Evolutionary conservation across 2,888 invertebrate species (phyloP).

Genomic region (Epinotia nisella): DNA sequence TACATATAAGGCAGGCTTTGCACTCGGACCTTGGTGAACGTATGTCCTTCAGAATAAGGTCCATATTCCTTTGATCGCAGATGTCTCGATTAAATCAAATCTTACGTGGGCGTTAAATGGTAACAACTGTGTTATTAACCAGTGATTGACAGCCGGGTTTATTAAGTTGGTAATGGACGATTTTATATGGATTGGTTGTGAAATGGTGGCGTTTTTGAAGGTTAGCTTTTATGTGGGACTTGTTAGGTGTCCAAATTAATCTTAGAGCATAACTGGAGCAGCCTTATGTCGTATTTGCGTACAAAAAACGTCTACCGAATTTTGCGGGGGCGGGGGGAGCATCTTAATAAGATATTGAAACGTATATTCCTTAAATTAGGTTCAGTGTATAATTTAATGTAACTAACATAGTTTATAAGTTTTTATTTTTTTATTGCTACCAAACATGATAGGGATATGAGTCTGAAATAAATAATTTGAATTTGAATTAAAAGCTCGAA

Average conservation of each 20-base stretch:
- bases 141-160: conserved; percentile 42
- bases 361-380: too few relatives aligned
- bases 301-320: too few relatives aligned
- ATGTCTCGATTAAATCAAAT: conserved; percentile 23
- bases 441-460: too few relatives aligned
- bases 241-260: not conserved
- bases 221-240: conserved; percentile 18
- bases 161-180: conserved; percentile 38
- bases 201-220: conserved; percentile 27
- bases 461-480: too few relatives aligned
- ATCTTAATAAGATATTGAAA: too few relatives aligned
- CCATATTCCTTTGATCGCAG: conserved; percentile 8
- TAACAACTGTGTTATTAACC: conserved; percentile 41
- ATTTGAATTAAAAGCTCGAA: too few relatives aligned
- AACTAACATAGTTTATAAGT: too few relatives aligned
- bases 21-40: not conserved
- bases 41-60: conserved; percentile 10
- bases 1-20: conserved; percentile 31
- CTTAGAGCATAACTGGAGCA: too few relatives aligned
- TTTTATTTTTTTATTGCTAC: too few relatives aligned
- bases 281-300: too few relatives aligned
- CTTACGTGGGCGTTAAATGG: conserved; percentile 39
- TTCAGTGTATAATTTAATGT: too few relatives aligned
- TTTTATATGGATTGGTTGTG: conserved; percentile 39
- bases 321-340: too few relatives aligned